Evolutionary conservation across 1,140 invertebrate species (phyloP).

Genomic region (Lasaia peninsularis): DNA sequence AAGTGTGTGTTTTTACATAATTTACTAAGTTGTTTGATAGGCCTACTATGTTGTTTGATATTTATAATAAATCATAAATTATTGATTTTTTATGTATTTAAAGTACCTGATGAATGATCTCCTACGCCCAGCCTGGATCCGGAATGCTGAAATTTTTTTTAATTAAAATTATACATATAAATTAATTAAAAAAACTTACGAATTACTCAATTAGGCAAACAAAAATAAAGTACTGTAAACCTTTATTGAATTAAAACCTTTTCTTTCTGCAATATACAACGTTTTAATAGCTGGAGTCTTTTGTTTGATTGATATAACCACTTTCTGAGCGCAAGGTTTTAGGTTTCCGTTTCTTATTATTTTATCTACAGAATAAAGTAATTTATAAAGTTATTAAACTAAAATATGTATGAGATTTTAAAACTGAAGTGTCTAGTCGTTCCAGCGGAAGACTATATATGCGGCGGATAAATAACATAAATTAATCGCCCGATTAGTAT

Average conservation of each 20-base stretch:
- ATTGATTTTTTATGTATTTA: slow-evolving; percentile 41
- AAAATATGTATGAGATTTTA: neutral
- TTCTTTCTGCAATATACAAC: slow-evolving; percentile 59
- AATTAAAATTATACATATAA: too few relatives aligned
- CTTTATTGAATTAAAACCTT: slow-evolving; percentile 43
- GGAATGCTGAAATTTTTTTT: slow-evolving; percentile 47
- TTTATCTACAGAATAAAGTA: slow-evolving; percentile 12
- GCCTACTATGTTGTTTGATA: too few relatives aligned
- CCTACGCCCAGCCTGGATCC: slow-evolving; percentile 52
- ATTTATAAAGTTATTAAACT: neutral
- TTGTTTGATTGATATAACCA: slow-evolving; percentile 54
- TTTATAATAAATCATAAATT: too few relatives aligned
- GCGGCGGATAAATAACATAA: too few relatives aligned
- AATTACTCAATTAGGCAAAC: too few relatives aligned
- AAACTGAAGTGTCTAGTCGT: too few relatives aligned
- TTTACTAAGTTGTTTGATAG: too few relatives aligned
- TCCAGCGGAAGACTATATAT: too few relatives aligned
- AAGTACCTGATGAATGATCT: slow-evolving; percentile 56
- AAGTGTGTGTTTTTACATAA: too few relatives aligned
- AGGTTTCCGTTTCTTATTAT: neutral
- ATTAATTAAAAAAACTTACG: too few relatives aligned
- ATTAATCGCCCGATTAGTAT: too few relatives aligned
- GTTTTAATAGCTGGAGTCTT: slow-evolving; percentile 55
- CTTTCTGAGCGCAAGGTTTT: slow-evolving; percentile 34
- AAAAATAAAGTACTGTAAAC: slow-evolving; percentile 31